Percentiles rank a stretch among this genome's conserved stretches.
phyloP scores from a whole-genome alignment of 2,113 vertebrate species.

The Phycodurus eques region DNA sequence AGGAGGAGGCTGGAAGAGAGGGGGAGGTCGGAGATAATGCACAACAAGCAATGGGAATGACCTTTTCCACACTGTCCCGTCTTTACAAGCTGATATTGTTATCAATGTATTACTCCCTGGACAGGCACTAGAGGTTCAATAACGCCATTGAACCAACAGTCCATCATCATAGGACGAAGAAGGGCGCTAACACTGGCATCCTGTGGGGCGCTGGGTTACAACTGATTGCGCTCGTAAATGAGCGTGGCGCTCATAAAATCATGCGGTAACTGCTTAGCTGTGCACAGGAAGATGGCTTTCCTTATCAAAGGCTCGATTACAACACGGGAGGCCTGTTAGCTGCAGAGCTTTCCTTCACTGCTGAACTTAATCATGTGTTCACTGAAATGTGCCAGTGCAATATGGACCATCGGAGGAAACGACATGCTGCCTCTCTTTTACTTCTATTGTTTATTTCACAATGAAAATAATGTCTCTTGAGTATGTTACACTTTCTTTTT shows the following conservation, averaged over 20 bases:
- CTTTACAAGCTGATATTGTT: conserved; percentile 72
- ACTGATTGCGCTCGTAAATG: conserved; percentile 74
- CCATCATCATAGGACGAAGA: conserved; percentile 71
- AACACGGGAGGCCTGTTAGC: conserved; percentile 40
- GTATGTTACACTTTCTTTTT: background rate
- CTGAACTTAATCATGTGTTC: conserved; percentile 51
- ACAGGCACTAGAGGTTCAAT: conserved; percentile 67
- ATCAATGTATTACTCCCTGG: conserved; percentile 72
- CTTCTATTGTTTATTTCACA: conserved; percentile 21
- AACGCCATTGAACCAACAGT: conserved; percentile 67
- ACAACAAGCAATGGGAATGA: conserved; percentile 58
- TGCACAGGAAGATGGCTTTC: conserved; percentile 67
- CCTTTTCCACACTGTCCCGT: conserved; percentile 66
- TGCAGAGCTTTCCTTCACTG: conserved; percentile 30
- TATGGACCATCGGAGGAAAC: conserved; percentile 15
- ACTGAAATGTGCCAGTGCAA: conserved; percentile 47
- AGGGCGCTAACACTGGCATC: conserved; percentile 67
- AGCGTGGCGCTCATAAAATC: conserved; percentile 69
- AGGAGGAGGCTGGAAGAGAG: conserved; percentile 20
- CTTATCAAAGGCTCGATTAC: conserved; percentile 59
- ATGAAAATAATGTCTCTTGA: background rate
- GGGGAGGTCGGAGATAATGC: conserved; percentile 23
- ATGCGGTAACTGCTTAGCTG: conserved; percentile 72
- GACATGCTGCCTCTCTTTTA: conserved; percentile 21
- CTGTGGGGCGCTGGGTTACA: conserved; percentile 68